Evolutionary conservation across 2,113 vertebrate genomes (phyloP).

Genomic region (Sturnus vulgaris): DNA sequence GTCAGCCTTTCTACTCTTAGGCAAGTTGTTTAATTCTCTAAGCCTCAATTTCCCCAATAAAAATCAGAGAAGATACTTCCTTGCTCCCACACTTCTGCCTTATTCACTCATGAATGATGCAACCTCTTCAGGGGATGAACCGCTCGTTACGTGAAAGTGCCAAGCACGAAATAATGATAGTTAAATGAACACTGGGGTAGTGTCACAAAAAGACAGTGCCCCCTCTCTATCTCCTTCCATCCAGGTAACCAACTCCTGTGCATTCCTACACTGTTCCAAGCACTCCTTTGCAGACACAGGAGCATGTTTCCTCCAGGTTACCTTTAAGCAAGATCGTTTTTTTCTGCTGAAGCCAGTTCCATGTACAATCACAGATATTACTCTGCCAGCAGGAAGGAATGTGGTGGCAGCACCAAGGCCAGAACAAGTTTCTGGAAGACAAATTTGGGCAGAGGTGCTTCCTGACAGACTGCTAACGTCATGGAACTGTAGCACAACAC

Average conservation of each 20-base stretch:
- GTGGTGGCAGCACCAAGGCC: background rate
- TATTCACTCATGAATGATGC: conserved; percentile 18
- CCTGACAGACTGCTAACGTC: background rate
- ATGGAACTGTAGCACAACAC: background rate
- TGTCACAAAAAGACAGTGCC: background rate
- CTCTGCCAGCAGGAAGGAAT: background rate
- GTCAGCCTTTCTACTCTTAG: background rate
- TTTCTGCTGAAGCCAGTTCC: background rate
- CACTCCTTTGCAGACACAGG: background rate
- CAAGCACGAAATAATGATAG: background rate
- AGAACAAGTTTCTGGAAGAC: background rate
- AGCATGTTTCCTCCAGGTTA: too few species aligned
- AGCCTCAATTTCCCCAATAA: conserved; percentile 18
- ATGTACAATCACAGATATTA: background rate
- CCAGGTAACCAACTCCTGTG: background rate
- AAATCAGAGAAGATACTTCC: conserved; percentile 5
- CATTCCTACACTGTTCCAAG: background rate
- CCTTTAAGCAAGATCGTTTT: background rate
- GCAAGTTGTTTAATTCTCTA: background rate
- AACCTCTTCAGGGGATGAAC: background rate
- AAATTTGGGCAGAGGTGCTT: background rate
- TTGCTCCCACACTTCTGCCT: conserved; percentile 23
- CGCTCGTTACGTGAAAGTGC: background rate
- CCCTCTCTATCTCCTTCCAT: background rate
- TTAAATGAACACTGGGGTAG: background rate